Percentiles rank a stretch among this genome's conserved stretches.
phyloP scores from a whole-genome alignment of 2,797 vertebrate species.

The Melanotaenia parkinsoni region DNA sequence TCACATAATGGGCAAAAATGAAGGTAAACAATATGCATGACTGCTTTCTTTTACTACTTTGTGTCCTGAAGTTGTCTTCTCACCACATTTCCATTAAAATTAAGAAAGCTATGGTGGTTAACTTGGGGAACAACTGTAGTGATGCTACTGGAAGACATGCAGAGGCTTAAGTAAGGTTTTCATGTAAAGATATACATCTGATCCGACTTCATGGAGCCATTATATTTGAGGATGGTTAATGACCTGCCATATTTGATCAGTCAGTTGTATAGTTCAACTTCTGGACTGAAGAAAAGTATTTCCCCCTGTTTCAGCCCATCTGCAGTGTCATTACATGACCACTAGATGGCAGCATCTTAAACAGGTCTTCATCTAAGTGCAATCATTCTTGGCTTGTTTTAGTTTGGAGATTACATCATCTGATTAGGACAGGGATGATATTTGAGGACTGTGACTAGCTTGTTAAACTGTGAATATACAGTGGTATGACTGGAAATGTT shows the following conservation, averaged over 20 bases:
- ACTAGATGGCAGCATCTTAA: conserved; percentile 81
- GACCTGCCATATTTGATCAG: not conserved
- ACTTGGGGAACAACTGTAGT: not conserved
- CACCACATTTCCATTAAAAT: not conserved
- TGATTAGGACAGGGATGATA: conserved; percentile 31
- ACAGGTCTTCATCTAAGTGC: conserved; percentile 22
- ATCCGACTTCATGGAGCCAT: conserved; percentile 45
- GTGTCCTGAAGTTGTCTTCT: not conserved
- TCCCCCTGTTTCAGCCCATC: not conserved
- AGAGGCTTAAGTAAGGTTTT: conserved; percentile 23
- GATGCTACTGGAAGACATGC: not conserved
- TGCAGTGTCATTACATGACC: conserved; percentile 55
- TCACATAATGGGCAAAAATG: not conserved
- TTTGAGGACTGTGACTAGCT: not conserved
- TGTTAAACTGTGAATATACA: no score
- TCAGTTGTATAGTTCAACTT: conserved; percentile 13
- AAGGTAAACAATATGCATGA: not conserved
- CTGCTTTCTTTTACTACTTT: not conserved
- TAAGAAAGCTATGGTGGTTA: not conserved
- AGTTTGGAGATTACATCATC: conserved; percentile 66
- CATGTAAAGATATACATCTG: conserved; percentile 40
- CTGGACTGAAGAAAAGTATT: conserved; percentile 17
- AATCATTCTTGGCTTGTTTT: conserved; percentile 30
- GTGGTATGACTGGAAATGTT: no score
- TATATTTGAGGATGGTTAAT: conserved; percentile 31